Evolutionary conservation across 2,797 vertebrate genomes (phyloP).

Genomic region (Molothrus ater): DNA sequence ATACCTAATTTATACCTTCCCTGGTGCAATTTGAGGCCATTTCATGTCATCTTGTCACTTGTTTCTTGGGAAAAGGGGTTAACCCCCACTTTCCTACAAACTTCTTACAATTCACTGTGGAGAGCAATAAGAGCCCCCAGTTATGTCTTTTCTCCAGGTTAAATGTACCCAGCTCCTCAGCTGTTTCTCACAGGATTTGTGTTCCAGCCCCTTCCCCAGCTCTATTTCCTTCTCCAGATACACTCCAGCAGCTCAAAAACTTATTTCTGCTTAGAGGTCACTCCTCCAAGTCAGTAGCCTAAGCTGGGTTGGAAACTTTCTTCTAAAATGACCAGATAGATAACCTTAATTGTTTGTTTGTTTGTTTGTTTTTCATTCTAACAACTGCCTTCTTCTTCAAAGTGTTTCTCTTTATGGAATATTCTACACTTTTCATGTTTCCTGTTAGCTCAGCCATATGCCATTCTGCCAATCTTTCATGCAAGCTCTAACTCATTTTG

Average conservation of each 20-base stretch:
- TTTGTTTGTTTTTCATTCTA: neutral
- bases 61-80: neutral
- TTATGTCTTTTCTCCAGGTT: neutral
- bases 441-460: neutral
- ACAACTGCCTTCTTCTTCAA: neutral
- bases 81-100: too few relatives aligned
- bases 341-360: neutral
- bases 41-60: neutral
- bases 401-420: neutral
- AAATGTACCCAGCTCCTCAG: neutral
- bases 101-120: neutral
- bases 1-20: neutral
- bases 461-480: neutral
- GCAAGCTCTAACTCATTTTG: neutral
- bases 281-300: neutral
- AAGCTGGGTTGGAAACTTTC: rapidly evolving
- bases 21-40: neutral
- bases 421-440: neutral
- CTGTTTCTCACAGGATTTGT: neutral
- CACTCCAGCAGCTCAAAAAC: neutral
- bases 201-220: neutral
- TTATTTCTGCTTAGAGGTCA: neutral
- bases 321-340: neutral
- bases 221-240: neutral
- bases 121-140: rapidly evolving